Percentiles rank a stretch among this genome's conserved stretches.
phyloP scores from a whole-genome alignment of 2,888 invertebrate species.

The Orchestes rusci region DNA sequence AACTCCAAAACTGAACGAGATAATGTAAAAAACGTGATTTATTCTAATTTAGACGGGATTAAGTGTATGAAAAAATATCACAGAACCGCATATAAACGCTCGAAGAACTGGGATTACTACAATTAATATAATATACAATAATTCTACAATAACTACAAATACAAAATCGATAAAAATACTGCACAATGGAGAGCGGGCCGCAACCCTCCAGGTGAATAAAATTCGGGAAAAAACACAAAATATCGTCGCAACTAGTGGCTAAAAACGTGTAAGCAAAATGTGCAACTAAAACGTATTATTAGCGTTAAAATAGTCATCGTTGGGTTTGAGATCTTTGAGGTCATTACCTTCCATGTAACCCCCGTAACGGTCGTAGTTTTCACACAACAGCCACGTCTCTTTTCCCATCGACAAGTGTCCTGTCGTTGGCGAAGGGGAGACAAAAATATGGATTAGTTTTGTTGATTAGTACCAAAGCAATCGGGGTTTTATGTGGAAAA shows the following conservation, averaged over 20 bases:
- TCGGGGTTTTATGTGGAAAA: too few species aligned
- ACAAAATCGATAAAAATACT: background rate
- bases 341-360: constrained; percentile 71
- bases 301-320: constrained; percentile 31
- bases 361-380: constrained; percentile 72
- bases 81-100: constrained; percentile 13
- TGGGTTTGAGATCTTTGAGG: constrained; percentile 28
- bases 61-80: constrained; percentile 23
- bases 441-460: constrained; percentile 22
- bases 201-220: too few species aligned
- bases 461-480: too few species aligned
- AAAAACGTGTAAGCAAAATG: constrained; percentile 3
- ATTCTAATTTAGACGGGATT: too few species aligned
- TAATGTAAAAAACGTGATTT: constrained; percentile 16
- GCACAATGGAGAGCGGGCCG: too few species aligned
- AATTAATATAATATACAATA: too few species aligned
- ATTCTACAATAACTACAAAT: too few species aligned
- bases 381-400: constrained; percentile 84
- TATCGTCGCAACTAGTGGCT: background rate
- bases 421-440: constrained; percentile 37
- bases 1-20: constrained; percentile 3
- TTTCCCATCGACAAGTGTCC: constrained; percentile 82
- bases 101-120: too few species aligned
- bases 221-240: background rate
- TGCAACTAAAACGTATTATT: constrained; percentile 33